Evolutionary conservation across 2,113 vertebrate genomes (phyloP).

Genomic region (Tachuris rubrigastra): DNA sequence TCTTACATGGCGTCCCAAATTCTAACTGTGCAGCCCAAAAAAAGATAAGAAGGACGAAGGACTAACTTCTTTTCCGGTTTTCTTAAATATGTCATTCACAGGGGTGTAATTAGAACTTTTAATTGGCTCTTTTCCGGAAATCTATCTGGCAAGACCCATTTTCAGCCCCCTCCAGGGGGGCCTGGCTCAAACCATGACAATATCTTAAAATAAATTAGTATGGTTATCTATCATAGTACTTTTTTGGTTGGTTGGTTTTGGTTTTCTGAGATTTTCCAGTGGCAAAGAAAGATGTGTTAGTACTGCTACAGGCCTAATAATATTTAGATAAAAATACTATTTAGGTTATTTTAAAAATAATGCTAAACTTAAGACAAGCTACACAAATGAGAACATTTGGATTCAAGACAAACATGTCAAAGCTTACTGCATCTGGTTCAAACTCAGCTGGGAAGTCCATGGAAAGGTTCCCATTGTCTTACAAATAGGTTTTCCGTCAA

Average conservation of each 20-base stretch:
- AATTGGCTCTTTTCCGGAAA: too few relatives aligned
- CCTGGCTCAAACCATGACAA: too few relatives aligned
- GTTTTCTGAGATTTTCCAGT: not conserved
- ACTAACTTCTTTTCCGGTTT: too few relatives aligned
- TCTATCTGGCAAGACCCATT: too few relatives aligned
- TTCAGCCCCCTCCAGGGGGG: too few relatives aligned
- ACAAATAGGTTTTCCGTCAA: not conserved
- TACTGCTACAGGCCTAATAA: not conserved
- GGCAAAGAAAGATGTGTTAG: not conserved
- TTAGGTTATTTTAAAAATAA: not conserved
- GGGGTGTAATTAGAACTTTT: too few relatives aligned
- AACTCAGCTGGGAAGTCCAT: not conserved
- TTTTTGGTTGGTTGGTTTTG: not conserved
- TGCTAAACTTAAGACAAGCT: not conserved
- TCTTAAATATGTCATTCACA: too few relatives aligned
- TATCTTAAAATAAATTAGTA: not conserved
- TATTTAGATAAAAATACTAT: not conserved
- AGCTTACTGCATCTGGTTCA: not conserved
- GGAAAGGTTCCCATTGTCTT: not conserved
- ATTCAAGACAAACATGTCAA: not conserved
- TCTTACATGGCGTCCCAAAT: too few relatives aligned
- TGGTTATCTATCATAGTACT: not conserved
- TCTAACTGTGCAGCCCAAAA: too few relatives aligned
- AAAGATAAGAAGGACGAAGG: too few relatives aligned
- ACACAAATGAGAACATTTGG: not conserved